Percentiles rank a stretch among this genome's conserved stretches.
Evolutionary conservation across 2,888 invertebrate genomes (phyloP).

Genomic region (Drosophila monieri): DNA sequence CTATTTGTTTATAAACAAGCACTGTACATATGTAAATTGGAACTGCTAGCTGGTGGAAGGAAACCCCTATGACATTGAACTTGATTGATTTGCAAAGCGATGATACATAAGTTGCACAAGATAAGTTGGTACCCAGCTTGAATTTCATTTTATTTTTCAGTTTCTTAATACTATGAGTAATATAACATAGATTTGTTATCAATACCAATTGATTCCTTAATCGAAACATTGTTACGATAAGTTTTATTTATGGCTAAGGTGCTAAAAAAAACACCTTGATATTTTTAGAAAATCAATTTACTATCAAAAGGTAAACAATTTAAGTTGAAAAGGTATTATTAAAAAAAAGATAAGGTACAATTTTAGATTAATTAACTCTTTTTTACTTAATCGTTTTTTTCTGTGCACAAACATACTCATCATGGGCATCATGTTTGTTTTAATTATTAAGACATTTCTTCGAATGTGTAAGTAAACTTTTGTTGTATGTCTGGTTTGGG

Average conservation of each 20-base stretch:
- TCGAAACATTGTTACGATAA: neutral
- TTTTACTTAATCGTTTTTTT: neutral
- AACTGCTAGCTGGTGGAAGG: slow-evolving; percentile 5
- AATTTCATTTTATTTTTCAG: neutral
- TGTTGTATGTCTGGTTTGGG: slow-evolving; percentile 5
- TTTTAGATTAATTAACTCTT: neutral
- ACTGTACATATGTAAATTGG: slow-evolving; percentile 12
- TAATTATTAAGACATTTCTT: slow-evolving; percentile 16
- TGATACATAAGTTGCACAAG: neutral
- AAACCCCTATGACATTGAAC: slow-evolving; percentile 40
- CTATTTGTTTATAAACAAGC: slow-evolving; percentile 41
- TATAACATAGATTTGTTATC: neutral
- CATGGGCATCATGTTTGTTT: slow-evolving; percentile 21
- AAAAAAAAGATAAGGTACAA: neutral
- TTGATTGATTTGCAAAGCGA: slow-evolving; percentile 8
- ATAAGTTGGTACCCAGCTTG: neutral
- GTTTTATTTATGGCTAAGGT: neutral
- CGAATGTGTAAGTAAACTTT: neutral
- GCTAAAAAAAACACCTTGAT: neutral
- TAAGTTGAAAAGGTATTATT: neutral
- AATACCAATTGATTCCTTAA: neutral
- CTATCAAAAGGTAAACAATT: neutral
- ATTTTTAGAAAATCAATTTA: neutral
- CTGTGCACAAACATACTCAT: neutral
- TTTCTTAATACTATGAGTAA: neutral